Conservation (phyloP, 2,797 vertebrate species). For the Dicrostonyx torquatus region DNA sequence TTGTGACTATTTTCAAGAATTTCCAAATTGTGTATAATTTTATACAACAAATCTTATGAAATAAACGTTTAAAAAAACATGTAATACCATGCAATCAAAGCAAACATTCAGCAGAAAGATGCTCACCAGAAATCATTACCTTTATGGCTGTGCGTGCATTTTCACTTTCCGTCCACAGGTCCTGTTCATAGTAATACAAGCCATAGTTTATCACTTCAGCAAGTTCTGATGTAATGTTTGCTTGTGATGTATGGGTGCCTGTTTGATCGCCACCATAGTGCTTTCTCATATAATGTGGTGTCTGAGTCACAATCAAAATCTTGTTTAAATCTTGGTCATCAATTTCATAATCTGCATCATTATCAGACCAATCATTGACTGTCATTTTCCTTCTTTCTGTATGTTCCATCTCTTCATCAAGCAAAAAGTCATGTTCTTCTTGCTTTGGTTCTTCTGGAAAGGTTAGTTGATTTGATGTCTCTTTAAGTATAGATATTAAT, state of each 20-base stretch:
- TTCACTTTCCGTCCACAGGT: constrained; percentile 91
- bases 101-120: constrained; percentile 5
- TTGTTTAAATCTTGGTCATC: constrained; percentile 95
- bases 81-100: constrained; percentile 15
- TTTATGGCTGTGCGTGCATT: constrained; percentile 85
- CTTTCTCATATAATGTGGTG: constrained; percentile 91
- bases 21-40: constrained; percentile 42
- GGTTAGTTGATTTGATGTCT: constrained; percentile 67
- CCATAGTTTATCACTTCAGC: constrained; percentile 96
- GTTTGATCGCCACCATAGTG: constrained; percentile 90
- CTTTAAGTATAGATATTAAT: constrained; percentile 61
- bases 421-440: constrained; percentile 96
- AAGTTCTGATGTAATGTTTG: constrained; percentile 92
- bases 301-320: constrained; percentile 96
- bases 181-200: constrained; percentile 94
- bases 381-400: constrained; percentile 90
- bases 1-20: constrained; percentile 10
- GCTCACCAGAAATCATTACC: constrained; percentile 84
- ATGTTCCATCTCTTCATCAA: constrained; percentile 95
- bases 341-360: constrained; percentile 94
- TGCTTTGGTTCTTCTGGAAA: constrained; percentile 89
- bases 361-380: constrained; percentile 92
- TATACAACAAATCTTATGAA: constrained; percentile 55
- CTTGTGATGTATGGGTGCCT: constrained; percentile 89
- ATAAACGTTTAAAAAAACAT: constrained; percentile 56